Conservation (phyloP, 2,797 vertebrate species). For the Taeniopygia guttata region DNA sequence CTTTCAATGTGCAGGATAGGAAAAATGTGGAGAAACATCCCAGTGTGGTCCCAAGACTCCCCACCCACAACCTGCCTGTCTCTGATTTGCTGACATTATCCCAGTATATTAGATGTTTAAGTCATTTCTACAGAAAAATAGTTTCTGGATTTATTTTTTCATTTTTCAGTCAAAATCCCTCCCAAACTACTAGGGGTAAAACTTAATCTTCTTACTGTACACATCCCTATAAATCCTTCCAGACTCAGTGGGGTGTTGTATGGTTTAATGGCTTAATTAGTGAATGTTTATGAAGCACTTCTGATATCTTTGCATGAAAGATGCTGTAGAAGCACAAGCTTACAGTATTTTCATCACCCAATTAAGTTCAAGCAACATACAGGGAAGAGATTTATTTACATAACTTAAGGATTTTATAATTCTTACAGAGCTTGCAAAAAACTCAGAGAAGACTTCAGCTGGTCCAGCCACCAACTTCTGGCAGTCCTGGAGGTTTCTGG, state of each 20-base stretch:
- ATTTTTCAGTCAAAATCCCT: not conserved
- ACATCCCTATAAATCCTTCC: not conserved
- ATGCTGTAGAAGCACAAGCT: not conserved
- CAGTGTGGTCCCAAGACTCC: not conserved
- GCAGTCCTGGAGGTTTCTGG: not conserved
- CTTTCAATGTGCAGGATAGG: rapidly evolving
- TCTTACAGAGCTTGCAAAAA: not conserved
- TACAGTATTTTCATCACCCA: not conserved
- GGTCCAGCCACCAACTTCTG: not conserved
- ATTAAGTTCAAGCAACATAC: not conserved
- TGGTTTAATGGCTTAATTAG: slow-evolving; percentile 43
- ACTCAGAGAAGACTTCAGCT: not conserved
- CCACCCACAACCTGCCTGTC: not conserved
- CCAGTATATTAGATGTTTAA: not conserved
- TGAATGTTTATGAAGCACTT: not conserved
- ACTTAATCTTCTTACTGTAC: slow-evolving; percentile 8
- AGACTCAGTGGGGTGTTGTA: not conserved
- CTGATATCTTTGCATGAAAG: not conserved
- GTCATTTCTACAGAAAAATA: not conserved
- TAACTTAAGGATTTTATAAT: not conserved
- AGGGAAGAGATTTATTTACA: not conserved
- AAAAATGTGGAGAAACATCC: not conserved
- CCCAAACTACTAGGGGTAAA: not conserved
- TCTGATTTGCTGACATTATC: not conserved
- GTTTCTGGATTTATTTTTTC: not conserved